Evolutionary conservation across 2,113 vertebrate genomes (phyloP).

Genomic region (Mastomys natalensis): DNA sequence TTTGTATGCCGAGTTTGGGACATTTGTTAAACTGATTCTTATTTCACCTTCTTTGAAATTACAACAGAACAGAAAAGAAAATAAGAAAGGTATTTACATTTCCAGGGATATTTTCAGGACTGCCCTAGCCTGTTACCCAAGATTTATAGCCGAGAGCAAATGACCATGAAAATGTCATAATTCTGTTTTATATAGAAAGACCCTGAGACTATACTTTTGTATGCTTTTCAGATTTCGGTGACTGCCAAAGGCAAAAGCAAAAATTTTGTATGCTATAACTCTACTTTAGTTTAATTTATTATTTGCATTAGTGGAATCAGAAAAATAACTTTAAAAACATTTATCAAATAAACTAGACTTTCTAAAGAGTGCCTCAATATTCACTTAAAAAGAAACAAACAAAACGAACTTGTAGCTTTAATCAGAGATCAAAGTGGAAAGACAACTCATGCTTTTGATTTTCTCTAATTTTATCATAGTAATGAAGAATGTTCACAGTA

Average conservation of each 20-base stretch:
- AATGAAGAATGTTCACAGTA: slow-evolving; percentile 77
- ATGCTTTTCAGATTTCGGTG: slow-evolving; percentile 48
- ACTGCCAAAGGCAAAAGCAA: slow-evolving; percentile 46
- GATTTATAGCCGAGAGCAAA: slow-evolving; percentile 33
- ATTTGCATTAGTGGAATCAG: slow-evolving; percentile 37
- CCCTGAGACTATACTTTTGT: not conserved
- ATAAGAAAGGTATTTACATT: slow-evolving; percentile 33
- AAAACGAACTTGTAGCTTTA: slow-evolving; percentile 58
- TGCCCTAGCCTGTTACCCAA: not conserved
- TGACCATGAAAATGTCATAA: slow-evolving; percentile 39
- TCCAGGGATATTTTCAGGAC: not conserved
- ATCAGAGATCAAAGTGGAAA: slow-evolving; percentile 74
- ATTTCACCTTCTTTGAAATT: slow-evolving; percentile 39
- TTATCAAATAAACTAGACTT: slow-evolving; percentile 40
- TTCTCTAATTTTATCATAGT: slow-evolving; percentile 78
- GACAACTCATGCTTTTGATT: slow-evolving; percentile 76
- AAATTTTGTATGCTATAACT: slow-evolving; percentile 1
- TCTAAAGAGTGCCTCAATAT: slow-evolving; percentile 61
- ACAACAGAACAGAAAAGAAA: not conserved
- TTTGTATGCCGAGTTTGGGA: slow-evolving; percentile 36
- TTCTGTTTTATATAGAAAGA: slow-evolving; percentile 44
- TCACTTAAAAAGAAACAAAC: not conserved
- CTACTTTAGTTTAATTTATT: slow-evolving; percentile 52
- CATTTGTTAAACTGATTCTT: slow-evolving; percentile 44
- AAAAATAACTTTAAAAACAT: slow-evolving; percentile 64